phyloP scores from a whole-genome alignment of 2,888 invertebrate genomes.

The Cataglyphis rosenhaueri region DNA sequence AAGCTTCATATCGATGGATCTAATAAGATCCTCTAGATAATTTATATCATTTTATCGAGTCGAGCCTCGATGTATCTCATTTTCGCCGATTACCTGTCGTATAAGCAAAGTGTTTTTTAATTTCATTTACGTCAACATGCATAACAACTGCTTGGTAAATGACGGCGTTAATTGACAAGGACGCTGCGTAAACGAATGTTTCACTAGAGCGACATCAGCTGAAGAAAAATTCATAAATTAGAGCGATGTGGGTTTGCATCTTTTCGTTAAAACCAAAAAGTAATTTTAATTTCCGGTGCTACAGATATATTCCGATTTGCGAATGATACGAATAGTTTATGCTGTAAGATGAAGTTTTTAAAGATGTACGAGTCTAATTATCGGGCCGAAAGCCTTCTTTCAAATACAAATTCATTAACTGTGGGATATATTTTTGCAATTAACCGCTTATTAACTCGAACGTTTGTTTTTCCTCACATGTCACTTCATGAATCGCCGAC shows the following conservation, averaged over 20 bases:
- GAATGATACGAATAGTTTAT: background rate
- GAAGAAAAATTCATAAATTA: background rate
- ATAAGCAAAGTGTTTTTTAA: constrained; percentile 17
- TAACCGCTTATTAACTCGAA: constrained; percentile 57
- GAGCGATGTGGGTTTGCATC: background rate
- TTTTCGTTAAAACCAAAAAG: background rate
- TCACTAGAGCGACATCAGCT: background rate
- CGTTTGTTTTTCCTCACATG: constrained; percentile 57
- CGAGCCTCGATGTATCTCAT: background rate
- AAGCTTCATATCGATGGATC: background rate
- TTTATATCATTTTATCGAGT: background rate
- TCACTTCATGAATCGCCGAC: constrained; percentile 26
- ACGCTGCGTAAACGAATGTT: background rate
- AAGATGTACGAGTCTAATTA: background rate
- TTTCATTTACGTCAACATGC: constrained; percentile 5
- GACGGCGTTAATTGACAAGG: background rate
- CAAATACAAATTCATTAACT: background rate
- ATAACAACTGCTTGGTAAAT: background rate
- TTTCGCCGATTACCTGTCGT: background rate
- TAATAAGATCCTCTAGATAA: background rate
- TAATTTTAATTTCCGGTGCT: background rate
- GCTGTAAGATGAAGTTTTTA: background rate
- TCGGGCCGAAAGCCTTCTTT: background rate
- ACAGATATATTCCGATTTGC: background rate
- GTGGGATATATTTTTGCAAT: constrained; percentile 45